Percentiles rank a stretch among this genome's conserved stretches.
These are phyloP conservation scores for Scaptodrosophila latifasciaeformis DNA, from an alignment of 2,888 invertebrate genomes.

Conservation along the genomic window DNA sequence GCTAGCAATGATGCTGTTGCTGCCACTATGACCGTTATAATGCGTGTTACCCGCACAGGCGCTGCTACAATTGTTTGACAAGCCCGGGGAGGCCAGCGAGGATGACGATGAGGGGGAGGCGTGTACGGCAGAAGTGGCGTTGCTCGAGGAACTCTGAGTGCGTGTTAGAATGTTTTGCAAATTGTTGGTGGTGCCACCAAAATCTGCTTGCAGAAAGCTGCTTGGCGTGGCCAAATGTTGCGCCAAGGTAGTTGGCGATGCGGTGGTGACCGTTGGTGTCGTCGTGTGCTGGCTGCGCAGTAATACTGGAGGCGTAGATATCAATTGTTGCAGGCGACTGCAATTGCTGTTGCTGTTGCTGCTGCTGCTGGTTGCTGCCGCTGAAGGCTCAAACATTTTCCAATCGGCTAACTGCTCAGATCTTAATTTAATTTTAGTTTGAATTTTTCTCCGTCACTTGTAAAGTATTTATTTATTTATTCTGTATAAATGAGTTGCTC, in stretches of 20 bases:
- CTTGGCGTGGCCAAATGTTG: slow-evolving; percentile 69
- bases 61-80: slow-evolving; percentile 58
- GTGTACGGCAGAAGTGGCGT: too few species aligned
- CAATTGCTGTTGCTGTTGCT: slow-evolving; percentile 59
- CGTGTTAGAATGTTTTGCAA: slow-evolving; percentile 64
- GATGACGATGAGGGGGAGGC: slow-evolving; percentile 28
- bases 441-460: too few species aligned
- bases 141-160: slow-evolving; percentile 51
- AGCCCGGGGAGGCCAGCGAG: slow-evolving; percentile 19
- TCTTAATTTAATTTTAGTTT: too few species aligned
- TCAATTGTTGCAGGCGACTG: slow-evolving; percentile 73
- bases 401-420: slow-evolving; percentile 22
- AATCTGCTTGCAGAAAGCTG: slow-evolving; percentile 65
- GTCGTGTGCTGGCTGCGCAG: slow-evolving; percentile 50
- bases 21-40: slow-evolving; percentile 56
- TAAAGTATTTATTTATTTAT: too few species aligned
- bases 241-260: slow-evolving; percentile 48
- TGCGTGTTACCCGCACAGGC: slow-evolving; percentile 60
- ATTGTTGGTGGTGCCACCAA: slow-evolving; percentile 50
- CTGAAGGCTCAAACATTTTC: slow-evolving; percentile 74
- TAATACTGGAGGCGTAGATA: slow-evolving; percentile 70
- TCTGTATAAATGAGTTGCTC: too few species aligned
- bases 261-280: slow-evolving; percentile 36
- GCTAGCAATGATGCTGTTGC: slow-evolving; percentile 69
- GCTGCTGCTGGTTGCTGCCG: slow-evolving; percentile 24